These are phyloP conservation scores for Drosophila imparisetae DNA, from an alignment of 2,888 invertebrate species.

Conservation along the genomic window DNA sequence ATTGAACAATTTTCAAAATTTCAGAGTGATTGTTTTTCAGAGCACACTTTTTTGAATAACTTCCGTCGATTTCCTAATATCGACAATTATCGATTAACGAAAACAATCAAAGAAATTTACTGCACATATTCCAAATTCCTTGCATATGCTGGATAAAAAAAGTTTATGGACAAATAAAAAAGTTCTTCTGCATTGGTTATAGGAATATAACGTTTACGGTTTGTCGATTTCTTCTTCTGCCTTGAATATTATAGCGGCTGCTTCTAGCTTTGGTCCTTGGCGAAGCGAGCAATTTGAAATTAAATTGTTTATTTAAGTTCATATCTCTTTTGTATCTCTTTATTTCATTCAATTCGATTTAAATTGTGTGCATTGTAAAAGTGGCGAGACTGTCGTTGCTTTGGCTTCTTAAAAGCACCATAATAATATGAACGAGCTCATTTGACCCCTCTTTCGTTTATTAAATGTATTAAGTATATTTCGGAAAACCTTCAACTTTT, in stretches of 20 bases:
- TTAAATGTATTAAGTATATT: neutral
- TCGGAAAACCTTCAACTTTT: slow-evolving; percentile 16
- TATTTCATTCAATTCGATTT: neutral
- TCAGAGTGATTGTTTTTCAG: neutral
- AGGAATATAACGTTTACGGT: neutral
- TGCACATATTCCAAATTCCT: neutral
- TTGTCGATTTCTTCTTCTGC: neutral
- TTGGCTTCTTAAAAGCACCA: slow-evolving; percentile 6
- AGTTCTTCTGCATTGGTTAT: neutral
- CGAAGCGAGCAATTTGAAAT: neutral
- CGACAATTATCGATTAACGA: neutral
- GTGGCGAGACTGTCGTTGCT: neutral
- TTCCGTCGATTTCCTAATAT: neutral
- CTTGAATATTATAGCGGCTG: neutral
- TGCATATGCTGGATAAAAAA: neutral
- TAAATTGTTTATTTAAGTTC: neutral
- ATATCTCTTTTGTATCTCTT: neutral
- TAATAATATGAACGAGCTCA: slow-evolving; percentile 7
- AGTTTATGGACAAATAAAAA: neutral
- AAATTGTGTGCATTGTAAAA: neutral
- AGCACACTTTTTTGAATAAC: neutral
- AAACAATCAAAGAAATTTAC: neutral
- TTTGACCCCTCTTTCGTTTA: slow-evolving; percentile 1
- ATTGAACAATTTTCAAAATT: neutral
- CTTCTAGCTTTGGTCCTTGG: neutral